A percentile compares a stretch with the other conserved stretches of the same genome.
phyloP scores from a whole-genome alignment of 2,113 vertebrate species.

The Engystomops pustulosus region DNA sequence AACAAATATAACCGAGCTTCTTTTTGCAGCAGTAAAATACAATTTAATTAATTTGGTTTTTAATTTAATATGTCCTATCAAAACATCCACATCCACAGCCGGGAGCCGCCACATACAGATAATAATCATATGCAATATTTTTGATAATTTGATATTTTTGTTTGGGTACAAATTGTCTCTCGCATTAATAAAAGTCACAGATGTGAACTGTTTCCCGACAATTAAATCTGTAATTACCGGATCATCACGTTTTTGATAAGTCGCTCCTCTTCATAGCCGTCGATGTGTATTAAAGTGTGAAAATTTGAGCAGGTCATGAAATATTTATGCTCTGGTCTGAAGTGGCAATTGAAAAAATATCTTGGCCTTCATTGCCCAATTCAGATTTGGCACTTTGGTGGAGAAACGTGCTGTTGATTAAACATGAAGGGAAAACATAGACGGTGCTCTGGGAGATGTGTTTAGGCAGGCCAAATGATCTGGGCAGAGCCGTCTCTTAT shows the following conservation, averaged over 20 bases:
- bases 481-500: neutral
- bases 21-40: neutral
- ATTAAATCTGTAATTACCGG: conserved; percentile 77
- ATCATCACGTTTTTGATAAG: conserved; percentile 67
- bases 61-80: neutral
- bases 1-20: too few relatives aligned
- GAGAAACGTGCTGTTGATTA: neutral
- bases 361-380: conserved; percentile 5
- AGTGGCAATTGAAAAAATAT: conserved; percentile 7
- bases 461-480: neutral
- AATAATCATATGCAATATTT: neutral
- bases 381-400: conserved; percentile 5
- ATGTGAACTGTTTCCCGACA: conserved; percentile 73
- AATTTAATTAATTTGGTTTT: neutral
- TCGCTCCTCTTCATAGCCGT: conserved; percentile 61
- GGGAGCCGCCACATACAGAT: neutral
- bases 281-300: conserved; percentile 42
- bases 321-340: conserved; percentile 49
- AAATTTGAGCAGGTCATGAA: conserved; percentile 8
- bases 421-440: neutral
- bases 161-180: conserved; percentile 62
- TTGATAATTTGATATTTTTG: conserved; percentile 59
- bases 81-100: neutral
- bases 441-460: neutral
- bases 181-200: conserved; percentile 70